Evolutionary conservation across 2,113 vertebrate genomes (phyloP).

Genomic region (Colaptes auratus): DNA sequence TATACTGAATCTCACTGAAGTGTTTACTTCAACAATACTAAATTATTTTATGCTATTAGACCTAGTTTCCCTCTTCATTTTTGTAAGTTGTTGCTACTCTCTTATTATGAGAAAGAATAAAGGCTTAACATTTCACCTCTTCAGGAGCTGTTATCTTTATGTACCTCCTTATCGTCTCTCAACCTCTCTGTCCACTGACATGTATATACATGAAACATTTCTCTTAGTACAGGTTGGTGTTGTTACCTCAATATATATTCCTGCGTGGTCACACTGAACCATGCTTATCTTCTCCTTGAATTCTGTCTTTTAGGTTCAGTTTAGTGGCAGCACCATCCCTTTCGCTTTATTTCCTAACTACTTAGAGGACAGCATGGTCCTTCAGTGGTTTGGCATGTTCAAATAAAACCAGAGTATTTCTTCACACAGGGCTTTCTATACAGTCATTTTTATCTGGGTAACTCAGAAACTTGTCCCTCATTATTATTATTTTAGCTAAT

Average conservation of each 20-base stretch:
- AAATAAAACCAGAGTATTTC: slow-evolving; percentile 1
- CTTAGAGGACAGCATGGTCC: background rate
- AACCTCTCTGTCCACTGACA: slow-evolving; percentile 53
- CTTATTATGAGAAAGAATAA: background rate
- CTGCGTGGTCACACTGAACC: slow-evolving; percentile 14
- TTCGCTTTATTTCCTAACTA: slow-evolving; percentile 21
- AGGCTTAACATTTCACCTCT: slow-evolving; percentile 18
- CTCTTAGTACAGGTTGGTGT: slow-evolving; percentile 44
- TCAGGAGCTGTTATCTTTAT: slow-evolving; percentile 21
- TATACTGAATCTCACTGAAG: background rate
- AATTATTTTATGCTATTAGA: slow-evolving; percentile 1
- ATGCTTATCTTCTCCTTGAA: background rate
- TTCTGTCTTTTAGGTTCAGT: slow-evolving; percentile 33
- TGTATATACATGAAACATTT: slow-evolving; percentile 66
- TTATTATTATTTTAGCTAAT: background rate
- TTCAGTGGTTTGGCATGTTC: background rate
- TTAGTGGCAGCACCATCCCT: background rate
- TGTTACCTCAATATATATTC: slow-evolving; percentile 54
- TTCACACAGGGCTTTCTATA: background rate
- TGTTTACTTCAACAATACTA: background rate
- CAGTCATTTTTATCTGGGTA: background rate
- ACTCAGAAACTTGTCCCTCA: background rate
- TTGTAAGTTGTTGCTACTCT: slow-evolving; percentile 1
- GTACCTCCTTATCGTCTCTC: slow-evolving; percentile 35
- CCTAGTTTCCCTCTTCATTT: background rate